Evolutionary conservation across 2,113 vertebrate genomes (phyloP), one percentile per base, ranked within the genome.

Genomic region (Vicugna pacos): DNA sequence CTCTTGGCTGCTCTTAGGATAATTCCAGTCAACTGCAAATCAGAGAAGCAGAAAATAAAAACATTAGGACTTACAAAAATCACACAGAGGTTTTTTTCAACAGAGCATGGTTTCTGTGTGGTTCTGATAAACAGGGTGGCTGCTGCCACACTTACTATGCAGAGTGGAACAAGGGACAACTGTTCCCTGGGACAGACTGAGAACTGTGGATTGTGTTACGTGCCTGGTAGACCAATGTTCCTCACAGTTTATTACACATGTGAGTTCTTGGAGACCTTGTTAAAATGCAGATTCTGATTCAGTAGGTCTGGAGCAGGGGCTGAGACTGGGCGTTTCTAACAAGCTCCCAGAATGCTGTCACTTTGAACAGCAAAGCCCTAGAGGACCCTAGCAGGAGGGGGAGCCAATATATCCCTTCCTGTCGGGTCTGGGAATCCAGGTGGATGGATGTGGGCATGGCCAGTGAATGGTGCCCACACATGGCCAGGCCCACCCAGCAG

Each of bases 1-100:
- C 99, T 97, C 98, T 99, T 99, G 65, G 99, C 99, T 62, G 98
- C 99, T 97, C 85, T 99, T 62, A 99, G 95, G 82, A 99, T 95
- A 2, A 99, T 77, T 80, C 99, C 99, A 9, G 99, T 99, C 52
- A 99, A 98, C 99, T 99, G 98, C 28, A 96, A 94, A 96, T 85
- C 62, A 96, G 96, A 98, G 84, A 94, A 75, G 64, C 12, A 73
- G 64, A 75, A 83, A 93, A 52, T 42, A 42, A 76, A 88, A 92
- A 76, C 35, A 42, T 60, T 28, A 92, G 65, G 32, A 93, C 11
- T 75, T 75, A 60, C 32, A 46, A 82, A 76, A 93, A 56, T 9
- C 35, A 54, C 10, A 64, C 58, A 76, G 22, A 67, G 11, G 12
- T 58, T 14, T n/a, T 35, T 75, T 79, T 76, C n/a, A 65, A 50